Base-by-base conservation (phyloP, 2,113 vertebrate species). In the Lanius ludovicianus region DNA sequence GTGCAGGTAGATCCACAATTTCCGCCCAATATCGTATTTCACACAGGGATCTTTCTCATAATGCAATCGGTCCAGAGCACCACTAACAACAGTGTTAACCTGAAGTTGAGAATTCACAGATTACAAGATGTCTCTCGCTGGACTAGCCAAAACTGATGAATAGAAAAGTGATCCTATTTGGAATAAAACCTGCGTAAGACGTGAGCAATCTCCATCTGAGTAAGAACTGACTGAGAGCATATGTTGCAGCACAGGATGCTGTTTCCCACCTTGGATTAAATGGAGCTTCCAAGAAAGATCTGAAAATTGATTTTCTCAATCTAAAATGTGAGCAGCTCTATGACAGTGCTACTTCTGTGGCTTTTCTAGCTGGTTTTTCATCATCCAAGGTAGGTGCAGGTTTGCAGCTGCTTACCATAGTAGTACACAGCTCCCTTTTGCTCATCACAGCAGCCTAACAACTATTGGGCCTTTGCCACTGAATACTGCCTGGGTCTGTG, bases 31-130 rank as follows among this genome's bases (percentile, higher is more conserved):
- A 85, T 99, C 99, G 0, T 99, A 99, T 69, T 99, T 99, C 65
- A 99, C 99, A 70, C 99, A 99, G 1, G 99, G 99, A 90, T 99
- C 99, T 80, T 99, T 99, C 96, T 99, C 99, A 31, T 99, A 99
- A 90, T 99, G 99, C 9, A 99, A 94, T 57, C 99, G 98, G 78
- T 99, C 99, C 84, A 99, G 96, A 30, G 99, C 99, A 1, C 99
- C 99, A 13, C 99, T 99, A 82, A 99, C 99, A 41, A 99, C 99
- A 0, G 99, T 99, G 86, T 99, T 99, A 84, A 99, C 99, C 99
- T 99, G 89, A 76, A 91, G 63, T 64, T 63, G 39, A 73, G 15
- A 92, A 82, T 42, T 63, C 81, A 83, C 6, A 9, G 33, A 59
- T 89, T 44, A 88, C n/a, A 64, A 57, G 1, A 23, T 5, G 11